Conservation (phyloP, 2,113 vertebrate species). For the Octodon degus region DNA sequence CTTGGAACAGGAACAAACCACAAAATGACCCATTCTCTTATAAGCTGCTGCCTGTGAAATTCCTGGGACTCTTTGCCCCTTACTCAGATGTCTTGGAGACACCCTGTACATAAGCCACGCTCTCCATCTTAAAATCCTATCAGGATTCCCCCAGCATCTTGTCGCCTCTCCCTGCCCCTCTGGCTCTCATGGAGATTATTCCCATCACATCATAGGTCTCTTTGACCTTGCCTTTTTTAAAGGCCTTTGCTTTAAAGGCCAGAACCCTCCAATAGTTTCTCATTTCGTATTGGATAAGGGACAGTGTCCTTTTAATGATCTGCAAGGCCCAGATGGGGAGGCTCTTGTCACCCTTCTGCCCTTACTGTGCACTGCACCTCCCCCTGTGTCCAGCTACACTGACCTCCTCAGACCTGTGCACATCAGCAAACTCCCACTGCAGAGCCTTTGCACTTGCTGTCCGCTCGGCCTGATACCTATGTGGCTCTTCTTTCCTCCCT, state of each 20-base stretch:
- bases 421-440: neutral
- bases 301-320: neutral
- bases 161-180: neutral
- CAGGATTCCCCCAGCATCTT: neutral
- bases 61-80: neutral
- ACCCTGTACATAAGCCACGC: too few species aligned
- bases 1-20: conserved; percentile 1
- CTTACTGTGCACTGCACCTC: neutral
- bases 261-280: neutral
- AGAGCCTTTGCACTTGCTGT: neutral
- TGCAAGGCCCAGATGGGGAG: neutral
- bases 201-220: neutral
- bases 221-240: neutral
- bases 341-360: neutral
- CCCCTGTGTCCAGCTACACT: neutral
- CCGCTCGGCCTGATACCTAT: neutral
- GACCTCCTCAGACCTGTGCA: neutral
- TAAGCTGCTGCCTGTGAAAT: neutral
- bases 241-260: neutral
- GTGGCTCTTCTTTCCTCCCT: neutral
- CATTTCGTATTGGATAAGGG: neutral
- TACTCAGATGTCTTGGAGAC: neutral
- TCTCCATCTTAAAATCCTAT: neutral
- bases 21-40: neutral
- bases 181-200: neutral